Evolutionary conservation across 2,888 invertebrate genomes (phyloP).

Genomic region (Cordilura impudica): DNA sequence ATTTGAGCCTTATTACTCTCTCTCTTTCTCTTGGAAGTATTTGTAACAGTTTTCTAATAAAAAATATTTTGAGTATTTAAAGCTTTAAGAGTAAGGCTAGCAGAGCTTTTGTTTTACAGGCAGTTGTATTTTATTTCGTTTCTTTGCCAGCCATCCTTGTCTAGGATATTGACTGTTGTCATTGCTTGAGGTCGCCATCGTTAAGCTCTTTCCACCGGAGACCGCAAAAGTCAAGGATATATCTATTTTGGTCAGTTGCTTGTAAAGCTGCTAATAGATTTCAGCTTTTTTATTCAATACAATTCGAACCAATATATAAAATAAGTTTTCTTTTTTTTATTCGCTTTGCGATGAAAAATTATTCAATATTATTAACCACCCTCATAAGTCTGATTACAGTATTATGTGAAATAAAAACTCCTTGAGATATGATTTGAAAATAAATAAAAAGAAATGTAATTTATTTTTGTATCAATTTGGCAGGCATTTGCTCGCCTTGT

Average conservation of each 20-base stretch:
- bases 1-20: too few species aligned
- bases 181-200: slow-evolving; percentile 64
- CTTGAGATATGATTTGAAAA: slow-evolving; percentile 5
- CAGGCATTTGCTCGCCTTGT: background rate
- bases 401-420: background rate
- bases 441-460: background rate
- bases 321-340: slow-evolving; percentile 12
- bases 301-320: background rate
- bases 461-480: background rate
- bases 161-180: slow-evolving; percentile 69
- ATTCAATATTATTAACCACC: background rate
- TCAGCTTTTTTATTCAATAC: background rate
- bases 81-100: background rate
- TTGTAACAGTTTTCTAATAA: too few species aligned
- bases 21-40: too few species aligned
- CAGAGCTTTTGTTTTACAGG: background rate
- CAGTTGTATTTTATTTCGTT: background rate
- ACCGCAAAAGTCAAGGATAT: slow-evolving; percentile 59
- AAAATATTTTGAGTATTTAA: background rate
- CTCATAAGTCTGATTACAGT: background rate
- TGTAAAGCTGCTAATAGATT: slow-evolving; percentile 33
- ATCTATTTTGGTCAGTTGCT: slow-evolving; percentile 52
- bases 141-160: slow-evolving; percentile 35
- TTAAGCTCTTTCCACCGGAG: slow-evolving; percentile 17
- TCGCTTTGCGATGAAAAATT: background rate